Evolutionary conservation across 2,888 invertebrate genomes (phyloP).

Genomic region (Muscina levida): DNA sequence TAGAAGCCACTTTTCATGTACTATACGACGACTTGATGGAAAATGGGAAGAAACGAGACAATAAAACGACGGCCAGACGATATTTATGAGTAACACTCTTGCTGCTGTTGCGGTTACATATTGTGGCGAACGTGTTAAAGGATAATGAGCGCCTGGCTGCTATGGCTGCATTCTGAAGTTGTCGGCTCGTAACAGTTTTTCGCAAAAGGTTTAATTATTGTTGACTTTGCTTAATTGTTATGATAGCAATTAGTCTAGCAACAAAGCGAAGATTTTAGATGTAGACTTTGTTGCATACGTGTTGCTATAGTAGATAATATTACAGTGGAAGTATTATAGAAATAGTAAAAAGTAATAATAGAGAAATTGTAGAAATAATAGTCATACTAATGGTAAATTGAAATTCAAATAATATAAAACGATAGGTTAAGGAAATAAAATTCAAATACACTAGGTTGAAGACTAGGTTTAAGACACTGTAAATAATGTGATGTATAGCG

Average conservation of each 20-base stretch:
- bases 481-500: too few relatives aligned
- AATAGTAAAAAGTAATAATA: too few relatives aligned
- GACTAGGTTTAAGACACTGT: too few relatives aligned
- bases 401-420: too few relatives aligned
- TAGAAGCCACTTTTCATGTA: constrained; percentile 63
- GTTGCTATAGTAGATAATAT: too few relatives aligned
- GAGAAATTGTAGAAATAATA: too few relatives aligned
- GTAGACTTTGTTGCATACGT: neutral
- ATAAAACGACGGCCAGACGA: constrained; percentile 28
- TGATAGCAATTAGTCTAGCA: neutral
- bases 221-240: constrained; percentile 28
- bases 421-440: too few relatives aligned
- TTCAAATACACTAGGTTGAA: too few relatives aligned
- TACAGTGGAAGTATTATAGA: too few relatives aligned
- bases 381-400: too few relatives aligned
- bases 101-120: constrained; percentile 10
- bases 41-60: constrained; percentile 40
- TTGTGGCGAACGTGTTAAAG: constrained; percentile 74
- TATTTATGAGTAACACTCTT: neutral
- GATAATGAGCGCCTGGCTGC: constrained; percentile 75
- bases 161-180: constrained; percentile 51
- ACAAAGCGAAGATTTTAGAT: too few relatives aligned
- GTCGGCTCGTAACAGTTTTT: constrained; percentile 31
- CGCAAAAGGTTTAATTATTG: constrained; percentile 29
- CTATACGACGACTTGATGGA: constrained; percentile 26